phyloP scores from a whole-genome alignment of 2,888 invertebrate species.

The Phalangium opilio region DNA sequence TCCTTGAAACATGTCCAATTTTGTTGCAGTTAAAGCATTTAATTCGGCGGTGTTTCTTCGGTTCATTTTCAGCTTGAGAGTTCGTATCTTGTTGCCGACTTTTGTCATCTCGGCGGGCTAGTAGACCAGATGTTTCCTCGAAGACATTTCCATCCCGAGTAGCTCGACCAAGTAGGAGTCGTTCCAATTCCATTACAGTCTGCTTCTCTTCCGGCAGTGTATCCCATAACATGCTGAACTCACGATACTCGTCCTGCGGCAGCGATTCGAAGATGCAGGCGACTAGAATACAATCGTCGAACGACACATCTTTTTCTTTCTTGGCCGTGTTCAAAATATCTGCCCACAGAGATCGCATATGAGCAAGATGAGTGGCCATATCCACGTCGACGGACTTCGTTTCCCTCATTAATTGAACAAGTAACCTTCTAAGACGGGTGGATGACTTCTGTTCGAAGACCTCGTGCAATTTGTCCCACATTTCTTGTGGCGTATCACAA shows the following conservation, averaged over 20 bases:
- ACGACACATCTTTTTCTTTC: constrained; percentile 1
- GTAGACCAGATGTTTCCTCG: too few species aligned
- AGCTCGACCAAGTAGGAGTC: too few species aligned
- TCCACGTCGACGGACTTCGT: too few species aligned
- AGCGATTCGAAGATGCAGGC: constrained; percentile 1
- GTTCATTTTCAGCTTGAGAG: not conserved
- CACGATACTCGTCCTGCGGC: constrained; percentile 5
- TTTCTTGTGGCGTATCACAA: too few species aligned
- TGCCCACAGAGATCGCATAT: constrained; percentile 5
- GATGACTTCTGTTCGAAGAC: too few species aligned
- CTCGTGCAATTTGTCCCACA: too few species aligned
- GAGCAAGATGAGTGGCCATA: not conserved
- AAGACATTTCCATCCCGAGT: too few species aligned
- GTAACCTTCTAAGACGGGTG: too few species aligned
- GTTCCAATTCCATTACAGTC: not conserved
- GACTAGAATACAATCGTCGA: constrained; percentile 1
- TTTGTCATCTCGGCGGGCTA: too few species aligned
- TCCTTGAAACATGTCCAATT: not conserved
- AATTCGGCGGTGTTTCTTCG: constrained; percentile 7
- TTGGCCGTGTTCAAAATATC: not conserved
- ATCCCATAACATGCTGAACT: constrained; percentile 5
- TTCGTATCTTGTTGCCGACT: too few species aligned
- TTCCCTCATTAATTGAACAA: too few species aligned
- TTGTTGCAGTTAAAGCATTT: constrained; percentile 4
- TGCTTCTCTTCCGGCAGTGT: constrained; percentile 4